Base-by-base conservation (phyloP, 2,888 invertebrate species). In the Melieria omissa region DNA sequence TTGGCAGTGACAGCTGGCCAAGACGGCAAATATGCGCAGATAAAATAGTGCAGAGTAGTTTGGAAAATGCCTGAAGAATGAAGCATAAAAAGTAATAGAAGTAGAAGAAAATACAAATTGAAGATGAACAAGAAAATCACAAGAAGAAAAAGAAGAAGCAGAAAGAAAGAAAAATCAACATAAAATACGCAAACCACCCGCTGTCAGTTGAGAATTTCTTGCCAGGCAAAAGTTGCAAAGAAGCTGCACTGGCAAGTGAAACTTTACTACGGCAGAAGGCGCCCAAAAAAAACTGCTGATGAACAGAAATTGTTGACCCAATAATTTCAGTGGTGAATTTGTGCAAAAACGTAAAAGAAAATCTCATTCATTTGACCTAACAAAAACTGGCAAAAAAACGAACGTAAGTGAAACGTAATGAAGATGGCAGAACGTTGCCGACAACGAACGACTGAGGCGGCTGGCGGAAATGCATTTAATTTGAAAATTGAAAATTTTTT, bases 281-380 rank as follows among this genome's bases (percentile, higher is more conserved):
- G 29, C 29, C 29, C n/a, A n/a, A 29, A 29, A 29, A 29, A 29
- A 29, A 29, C 29, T 29, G 29, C 45, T 62, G 52, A 69, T 54
- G 46, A 46, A n/a, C 52, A 54, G 55, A 67, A 62, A 54, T 61
- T 52, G 54, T 69, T 69, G 68, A 69, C 68, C 68, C 54, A 69
- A 69, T 62, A 69, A 54, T 55, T 62, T 62, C 14, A 55, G 41
- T 14, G 10, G 8, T 9, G 55, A 45, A 6, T 5, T 14, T 5
- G 12, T 10, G 41, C 10, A 45, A 12, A 44, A 4, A 44, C 29
- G 5, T 52, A 6, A 42, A 14, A 29, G 29, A 29, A 7, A 45
- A 64, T 42, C 9, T 29, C 29, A 29, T 29, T 29, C 29, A 29
- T 29, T 29, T 29, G 29, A 29, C 2, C 29, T 29, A 29, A 29